phyloP scores from a whole-genome alignment of 2,113 vertebrate genomes.

The Chrysochloris asiatica region DNA sequence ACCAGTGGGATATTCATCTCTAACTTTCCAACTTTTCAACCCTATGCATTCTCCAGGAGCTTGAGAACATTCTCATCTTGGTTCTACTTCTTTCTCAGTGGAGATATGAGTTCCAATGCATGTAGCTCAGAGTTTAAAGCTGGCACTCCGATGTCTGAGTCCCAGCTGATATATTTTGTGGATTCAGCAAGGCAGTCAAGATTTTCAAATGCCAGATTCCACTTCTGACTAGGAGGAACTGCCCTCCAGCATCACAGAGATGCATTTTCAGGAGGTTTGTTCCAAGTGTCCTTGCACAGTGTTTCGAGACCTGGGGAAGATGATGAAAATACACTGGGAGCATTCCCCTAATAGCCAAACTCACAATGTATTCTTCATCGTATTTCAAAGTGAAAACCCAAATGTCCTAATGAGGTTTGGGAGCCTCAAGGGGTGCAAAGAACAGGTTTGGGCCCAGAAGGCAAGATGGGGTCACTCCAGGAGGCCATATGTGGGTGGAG shows the following conservation, averaged over 20 bases:
- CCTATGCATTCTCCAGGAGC: neutral
- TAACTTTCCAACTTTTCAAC: neutral
- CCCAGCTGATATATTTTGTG: neutral
- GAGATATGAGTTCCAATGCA: neutral
- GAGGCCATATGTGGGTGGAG: neutral
- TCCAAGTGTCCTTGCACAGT: neutral
- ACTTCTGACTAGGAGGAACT: neutral
- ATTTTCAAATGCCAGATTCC: neutral
- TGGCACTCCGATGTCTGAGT: neutral
- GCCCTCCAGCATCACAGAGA: neutral
- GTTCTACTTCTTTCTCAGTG: neutral
- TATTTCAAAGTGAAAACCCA: slow-evolving; percentile 10
- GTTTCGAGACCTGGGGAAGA: neutral
- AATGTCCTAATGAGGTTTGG: neutral
- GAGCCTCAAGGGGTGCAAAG: neutral
- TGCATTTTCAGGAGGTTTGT: neutral
- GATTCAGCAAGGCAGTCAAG: neutral
- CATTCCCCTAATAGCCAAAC: neutral
- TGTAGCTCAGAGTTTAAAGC: neutral
- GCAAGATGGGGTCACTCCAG: slow-evolving; percentile 52
- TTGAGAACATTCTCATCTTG: neutral
- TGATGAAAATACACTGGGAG: neutral
- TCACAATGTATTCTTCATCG: neutral
- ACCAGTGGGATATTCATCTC: neutral
- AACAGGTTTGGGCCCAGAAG: neutral